Evolutionary conservation across 2,888 invertebrate genomes (phyloP), one percentile per base, ranked within the genome.

Genomic region (Sinohyriopsis cumingii): DNA sequence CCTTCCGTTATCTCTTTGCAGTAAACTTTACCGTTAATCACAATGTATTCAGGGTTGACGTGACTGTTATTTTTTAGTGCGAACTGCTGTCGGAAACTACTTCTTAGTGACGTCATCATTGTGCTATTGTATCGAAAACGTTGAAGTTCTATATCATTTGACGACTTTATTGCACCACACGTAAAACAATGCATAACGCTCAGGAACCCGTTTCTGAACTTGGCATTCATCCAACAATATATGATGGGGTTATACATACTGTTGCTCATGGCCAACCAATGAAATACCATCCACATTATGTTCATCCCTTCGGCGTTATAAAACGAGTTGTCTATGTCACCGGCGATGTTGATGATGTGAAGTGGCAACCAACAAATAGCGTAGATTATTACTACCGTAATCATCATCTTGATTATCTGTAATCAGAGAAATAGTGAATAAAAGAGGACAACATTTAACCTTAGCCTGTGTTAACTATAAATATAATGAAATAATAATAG

Each of bases 231-330:
- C 95, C 96, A 97, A 91, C 96, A 97, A 75, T 97, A 97, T 82
- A 97, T 96, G 87, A 97, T 96, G 33, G 97, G 97, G 91, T 97
- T 97, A 91, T 96, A 96, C 95, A 96, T 96, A 77, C 96, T 96
- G 91, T 97, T 97, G 90, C 96, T 96, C 97, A 97, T 97, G 19
- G 97, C 97, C 68, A 97, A 92, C 96, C 88, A 89, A 71, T 90
- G 90, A 86, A 96, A 95, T 3, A 73, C 70, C 68, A 81, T 81
- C 85, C 85, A 85, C 24, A 82, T 73, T 18, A 83, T 82, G 67
- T 82, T 81, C 82, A 85, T 85, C 25, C 82, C 77, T 12, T 75
- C 71, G 22, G 73, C 67, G 62, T 82, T 78, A 63, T 83, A 85
- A 45, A 84, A 80, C 9, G 71, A 76, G 7, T 75, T 74, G 65